Evolutionary conservation across 2,797 vertebrate species (phyloP).

Genomic region (Parotocinclus haroldoi): DNA sequence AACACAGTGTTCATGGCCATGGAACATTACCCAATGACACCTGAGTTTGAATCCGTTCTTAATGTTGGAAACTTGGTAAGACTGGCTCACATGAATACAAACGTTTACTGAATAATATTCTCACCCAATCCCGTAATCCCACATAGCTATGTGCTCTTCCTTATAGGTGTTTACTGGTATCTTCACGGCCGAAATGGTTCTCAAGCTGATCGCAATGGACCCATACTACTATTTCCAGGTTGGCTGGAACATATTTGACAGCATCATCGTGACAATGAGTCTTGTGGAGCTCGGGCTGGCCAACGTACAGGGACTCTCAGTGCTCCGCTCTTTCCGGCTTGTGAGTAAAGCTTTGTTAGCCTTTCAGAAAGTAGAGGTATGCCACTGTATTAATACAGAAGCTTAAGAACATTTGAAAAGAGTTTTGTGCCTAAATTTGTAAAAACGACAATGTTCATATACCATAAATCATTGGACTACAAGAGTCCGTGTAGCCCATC

Average conservation of each 20-base stretch:
- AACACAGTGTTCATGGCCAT: conserved; percentile 97
- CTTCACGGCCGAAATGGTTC: conserved; percentile 82
- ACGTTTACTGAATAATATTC: not conserved
- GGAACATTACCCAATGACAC: conserved; percentile 93
- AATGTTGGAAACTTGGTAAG: conserved; percentile 84
- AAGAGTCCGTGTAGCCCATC: conserved; percentile 23
- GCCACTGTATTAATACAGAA: too few relatives aligned
- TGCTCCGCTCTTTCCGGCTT: conserved; percentile 91
- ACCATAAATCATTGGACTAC: too few relatives aligned
- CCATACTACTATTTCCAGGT: conserved; percentile 85
- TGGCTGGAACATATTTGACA: conserved; percentile 96
- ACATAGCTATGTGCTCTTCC: conserved; percentile 68
- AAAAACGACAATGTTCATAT: too few relatives aligned
- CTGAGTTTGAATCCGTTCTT: conserved; percentile 77
- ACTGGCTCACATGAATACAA: not conserved
- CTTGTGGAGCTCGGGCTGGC: conserved; percentile 89
- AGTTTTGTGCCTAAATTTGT: too few relatives aligned
- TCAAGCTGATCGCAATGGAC: conserved; percentile 83
- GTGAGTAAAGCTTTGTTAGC: conserved; percentile 57
- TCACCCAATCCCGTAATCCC: not conserved
- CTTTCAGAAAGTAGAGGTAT: not conserved
- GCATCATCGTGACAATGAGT: conserved; percentile 91
- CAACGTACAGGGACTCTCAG: conserved; percentile 84
- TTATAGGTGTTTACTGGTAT: conserved; percentile 83
- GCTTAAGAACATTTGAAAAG: too few relatives aligned